A percentile compares a stretch with the other conserved stretches of the same genome.
Conservation (phyloP, 2,113 vertebrate species). For the Mixornis gularis region DNA sequence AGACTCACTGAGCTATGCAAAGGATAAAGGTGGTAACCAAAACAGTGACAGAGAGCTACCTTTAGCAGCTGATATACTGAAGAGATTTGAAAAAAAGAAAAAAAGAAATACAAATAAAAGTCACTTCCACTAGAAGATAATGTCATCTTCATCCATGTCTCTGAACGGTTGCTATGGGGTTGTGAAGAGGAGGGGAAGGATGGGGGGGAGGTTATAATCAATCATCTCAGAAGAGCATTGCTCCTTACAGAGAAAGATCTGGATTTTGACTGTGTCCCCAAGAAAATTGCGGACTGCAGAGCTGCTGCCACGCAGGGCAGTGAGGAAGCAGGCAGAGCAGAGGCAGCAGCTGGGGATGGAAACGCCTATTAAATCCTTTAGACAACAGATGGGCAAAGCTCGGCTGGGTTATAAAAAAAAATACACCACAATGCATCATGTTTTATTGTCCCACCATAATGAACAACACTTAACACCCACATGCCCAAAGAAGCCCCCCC, state of each 20-base stretch:
- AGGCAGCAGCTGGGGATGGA: conserved; percentile 77
- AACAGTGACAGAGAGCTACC: conserved; percentile 31
- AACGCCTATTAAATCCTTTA: conserved; percentile 78
- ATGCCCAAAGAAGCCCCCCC: conserved; percentile 34
- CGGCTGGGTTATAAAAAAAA: conserved; percentile 43
- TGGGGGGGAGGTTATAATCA: conserved; percentile 45
- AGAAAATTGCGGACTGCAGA: conserved; percentile 72
- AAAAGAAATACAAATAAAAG: conserved; percentile 48
- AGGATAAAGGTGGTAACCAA: conserved; percentile 40
- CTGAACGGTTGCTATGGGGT: conserved; percentile 68
- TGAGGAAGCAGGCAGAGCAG: conserved; percentile 70
- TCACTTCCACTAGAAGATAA: conserved; percentile 58
- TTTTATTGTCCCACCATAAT: conserved; percentile 67
- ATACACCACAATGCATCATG: conserved; percentile 66
- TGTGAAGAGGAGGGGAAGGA: conserved; percentile 49
- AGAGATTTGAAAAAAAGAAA: not conserved
- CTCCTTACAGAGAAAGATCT: conserved; percentile 72
- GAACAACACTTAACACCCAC: conserved; percentile 65
- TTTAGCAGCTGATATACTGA: not conserved
- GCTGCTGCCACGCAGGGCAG: conserved; percentile 66
- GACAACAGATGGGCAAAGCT: conserved; percentile 81
- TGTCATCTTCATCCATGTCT: conserved; percentile 48
- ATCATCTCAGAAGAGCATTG: conserved; percentile 66
- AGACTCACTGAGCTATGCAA: not conserved
- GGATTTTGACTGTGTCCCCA: conserved; percentile 72